phyloP scores from a whole-genome alignment of 2,797 vertebrate genomes.

The Agapornis canus region DNA sequence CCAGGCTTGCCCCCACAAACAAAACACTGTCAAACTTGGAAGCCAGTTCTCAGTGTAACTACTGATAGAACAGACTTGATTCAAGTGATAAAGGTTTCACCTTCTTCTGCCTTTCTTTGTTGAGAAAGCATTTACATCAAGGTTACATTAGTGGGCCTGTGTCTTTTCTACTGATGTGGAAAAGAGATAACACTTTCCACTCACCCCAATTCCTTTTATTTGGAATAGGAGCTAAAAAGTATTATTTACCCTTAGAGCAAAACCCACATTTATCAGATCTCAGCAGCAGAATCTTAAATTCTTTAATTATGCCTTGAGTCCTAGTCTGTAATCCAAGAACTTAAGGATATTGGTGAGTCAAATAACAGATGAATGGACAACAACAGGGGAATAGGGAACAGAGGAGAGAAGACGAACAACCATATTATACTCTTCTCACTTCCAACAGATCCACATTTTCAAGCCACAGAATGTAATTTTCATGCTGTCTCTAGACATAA shows the following conservation, averaged over 20 bases:
- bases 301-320: neutral
- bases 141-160: neutral
- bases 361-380: neutral
- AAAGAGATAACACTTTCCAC: neutral
- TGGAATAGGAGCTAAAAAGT: neutral
- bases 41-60: neutral
- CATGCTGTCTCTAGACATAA: constrained; percentile 40
- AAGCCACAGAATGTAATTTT: constrained; percentile 31
- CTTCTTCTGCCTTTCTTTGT: neutral
- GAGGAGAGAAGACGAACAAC: neutral
- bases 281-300: neutral
- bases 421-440: neutral
- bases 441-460: neutral
- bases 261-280: neutral
- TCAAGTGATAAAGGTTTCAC: neutral
- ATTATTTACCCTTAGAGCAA: neutral
- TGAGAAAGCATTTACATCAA: neutral
- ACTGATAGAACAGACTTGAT: neutral
- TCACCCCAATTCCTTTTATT: neutral
- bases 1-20: neutral
- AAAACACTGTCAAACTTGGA: neutral
- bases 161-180: neutral
- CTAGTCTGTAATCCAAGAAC: neutral
- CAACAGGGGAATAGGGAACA: neutral
- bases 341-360: neutral